A percentile compares a stretch with the other conserved stretches of the same genome.
phyloP scores from a whole-genome alignment of 2,113 vertebrate species.

The Aptenodytes forsteri region DNA sequence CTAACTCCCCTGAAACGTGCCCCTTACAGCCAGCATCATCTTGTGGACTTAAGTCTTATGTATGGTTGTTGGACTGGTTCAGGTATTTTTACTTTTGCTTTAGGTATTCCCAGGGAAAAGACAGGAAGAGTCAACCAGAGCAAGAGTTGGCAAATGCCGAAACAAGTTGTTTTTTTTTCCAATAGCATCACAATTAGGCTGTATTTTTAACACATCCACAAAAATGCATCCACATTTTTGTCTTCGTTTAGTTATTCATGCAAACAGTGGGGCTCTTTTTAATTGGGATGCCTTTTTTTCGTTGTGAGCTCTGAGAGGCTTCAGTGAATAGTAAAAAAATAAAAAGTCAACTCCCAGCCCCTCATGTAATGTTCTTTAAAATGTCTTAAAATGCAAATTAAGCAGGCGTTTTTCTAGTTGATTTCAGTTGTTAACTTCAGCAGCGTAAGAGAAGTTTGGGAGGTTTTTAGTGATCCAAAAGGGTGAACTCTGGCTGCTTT shows the following conservation, averaged over 20 bases:
- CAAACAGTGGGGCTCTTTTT: neutral
- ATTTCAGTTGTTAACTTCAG: neutral
- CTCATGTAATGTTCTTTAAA: neutral
- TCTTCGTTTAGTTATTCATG: neutral
- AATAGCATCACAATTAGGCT: neutral
- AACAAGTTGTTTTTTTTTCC: neutral
- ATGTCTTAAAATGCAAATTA: neutral
- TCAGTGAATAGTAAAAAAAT: neutral
- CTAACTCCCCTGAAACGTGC: neutral
- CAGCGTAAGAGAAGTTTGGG: neutral
- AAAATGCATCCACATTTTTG: neutral
- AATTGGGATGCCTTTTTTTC: neutral
- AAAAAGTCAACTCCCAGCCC: neutral
- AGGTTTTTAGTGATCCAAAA: neutral
- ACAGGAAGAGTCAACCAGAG: neutral
- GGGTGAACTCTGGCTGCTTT: neutral
- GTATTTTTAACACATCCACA: neutral
- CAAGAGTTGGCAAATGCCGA: neutral
- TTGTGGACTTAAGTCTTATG: neutral
- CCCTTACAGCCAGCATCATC: neutral
- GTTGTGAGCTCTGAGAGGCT: neutral
- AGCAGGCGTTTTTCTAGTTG: neutral
- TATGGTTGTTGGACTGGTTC: neutral
- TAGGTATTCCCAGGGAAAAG: neutral
- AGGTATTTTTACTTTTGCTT: neutral